Evolutionary conservation across 1,140 invertebrate species (phyloP), one percentile per base, ranked within the genome.

Genomic region (Lepidurus arcticus): DNA sequence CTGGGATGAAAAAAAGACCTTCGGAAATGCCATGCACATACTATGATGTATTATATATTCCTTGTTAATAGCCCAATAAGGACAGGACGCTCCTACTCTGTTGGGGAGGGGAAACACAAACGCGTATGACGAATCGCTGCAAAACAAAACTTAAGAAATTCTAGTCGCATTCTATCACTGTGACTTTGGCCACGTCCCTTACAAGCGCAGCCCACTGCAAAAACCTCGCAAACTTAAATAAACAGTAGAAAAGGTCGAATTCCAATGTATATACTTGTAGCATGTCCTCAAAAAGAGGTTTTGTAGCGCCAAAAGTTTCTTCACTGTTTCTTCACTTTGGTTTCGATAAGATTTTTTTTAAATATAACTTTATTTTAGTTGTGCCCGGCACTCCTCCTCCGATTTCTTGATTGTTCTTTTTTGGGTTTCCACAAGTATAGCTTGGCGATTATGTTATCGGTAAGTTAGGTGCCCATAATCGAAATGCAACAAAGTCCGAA

Each of bases 11-110:
- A 65, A 21, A 65, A 65, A 13, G 53, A 13, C 53, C 16, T 65
- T 65, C 53, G 53, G 53, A 65, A 65, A 65, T 65, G 53, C 53
- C 53, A 65, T 65, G 53, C 3, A 65, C 21, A 65, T 21, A 65
- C 45, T 16, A 7, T 47, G 16, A 13, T 16, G 4, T 4, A 65
- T 21, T 21, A 65, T 65, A 65, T 65, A 65, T 65, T 13, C 53
- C 16, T 10, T 13, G 53, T 65, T 13, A 65, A 65, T 7, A 65
- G 21, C 53, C 53, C 53, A 65, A 65, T 65, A 65, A 13, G 53
- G 53, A 65, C 53, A 65, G 53, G 21, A 21, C 9, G 21, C 53
- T 65, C 45, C 45, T 47, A 11, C 16, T 65, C n/a, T 65, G 9
- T 65, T 65, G 16, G 53, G 9, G 6, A n/a, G 16, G 21, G 53